These are phyloP conservation scores for Rhynchotus rufescens DNA, from an alignment of 2,797 vertebrate species.

Conservation along the genomic window DNA sequence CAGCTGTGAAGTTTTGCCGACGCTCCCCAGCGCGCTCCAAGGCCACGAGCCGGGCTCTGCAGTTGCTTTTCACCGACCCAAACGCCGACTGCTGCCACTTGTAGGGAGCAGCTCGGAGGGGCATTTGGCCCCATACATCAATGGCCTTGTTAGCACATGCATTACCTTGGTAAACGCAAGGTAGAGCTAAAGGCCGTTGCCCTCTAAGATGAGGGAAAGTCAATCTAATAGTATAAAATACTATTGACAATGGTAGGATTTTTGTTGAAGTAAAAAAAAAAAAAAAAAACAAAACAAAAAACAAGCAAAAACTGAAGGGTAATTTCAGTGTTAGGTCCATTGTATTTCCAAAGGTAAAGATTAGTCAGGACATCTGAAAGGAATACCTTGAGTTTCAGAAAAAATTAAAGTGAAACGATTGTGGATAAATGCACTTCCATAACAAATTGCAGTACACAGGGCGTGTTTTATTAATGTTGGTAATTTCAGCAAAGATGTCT, in stretches of 20 bases:
- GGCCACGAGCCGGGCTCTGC: constrained; percentile 2
- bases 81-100: not conserved
- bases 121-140: not conserved
- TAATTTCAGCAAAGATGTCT: constrained; percentile 60
- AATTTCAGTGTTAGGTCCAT: not conserved
- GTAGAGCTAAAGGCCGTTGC: constrained; percentile 50
- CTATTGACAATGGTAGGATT: not conserved
- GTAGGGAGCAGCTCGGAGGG: not conserved
- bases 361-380: not conserved
- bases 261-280: not conserved
- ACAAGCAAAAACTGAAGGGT: not conserved
- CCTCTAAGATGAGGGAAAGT: constrained; percentile 13
- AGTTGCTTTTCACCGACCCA: not conserved
- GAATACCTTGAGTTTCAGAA: not conserved
- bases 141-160: constrained; percentile 27
- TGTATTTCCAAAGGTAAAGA: not conserved
- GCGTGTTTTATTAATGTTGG: constrained; percentile 71
- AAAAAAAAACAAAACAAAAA: constrained; percentile 1
- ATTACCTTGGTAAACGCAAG: constrained; percentile 5
- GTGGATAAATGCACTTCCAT: constrained; percentile 56
- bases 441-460: constrained; percentile 53
- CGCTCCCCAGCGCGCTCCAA: constrained; percentile 6
- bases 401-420: constrained; percentile 49
- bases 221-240: not conserved
- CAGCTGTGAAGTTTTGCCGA: constrained; percentile 57